phyloP scores from a whole-genome alignment of 2,888 invertebrate genomes.

The Apodemia mormo region DNA sequence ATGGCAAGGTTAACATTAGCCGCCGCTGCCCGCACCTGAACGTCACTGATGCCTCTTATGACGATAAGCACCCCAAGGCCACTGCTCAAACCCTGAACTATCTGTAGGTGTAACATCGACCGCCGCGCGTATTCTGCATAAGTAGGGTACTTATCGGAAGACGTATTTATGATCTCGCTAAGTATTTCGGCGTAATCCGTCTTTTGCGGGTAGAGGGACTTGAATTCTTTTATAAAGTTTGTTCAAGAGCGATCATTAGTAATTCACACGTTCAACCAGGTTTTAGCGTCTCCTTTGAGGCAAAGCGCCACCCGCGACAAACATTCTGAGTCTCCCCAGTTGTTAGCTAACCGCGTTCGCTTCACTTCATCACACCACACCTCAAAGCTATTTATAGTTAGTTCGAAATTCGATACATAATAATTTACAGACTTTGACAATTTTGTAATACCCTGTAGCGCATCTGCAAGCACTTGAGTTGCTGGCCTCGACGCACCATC shows the following conservation, averaged over 20 bases:
- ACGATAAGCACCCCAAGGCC: constrained; percentile 13
- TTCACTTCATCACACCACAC: too few relatives aligned
- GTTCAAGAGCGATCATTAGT: too few relatives aligned
- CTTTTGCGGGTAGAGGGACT: constrained; percentile 1
- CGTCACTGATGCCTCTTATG: constrained; percentile 20
- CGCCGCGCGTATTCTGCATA: constrained; percentile 18
- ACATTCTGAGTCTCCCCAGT: too few relatives aligned
- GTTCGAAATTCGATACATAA: too few relatives aligned
- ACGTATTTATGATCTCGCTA: neutral
- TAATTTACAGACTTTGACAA: too few relatives aligned
- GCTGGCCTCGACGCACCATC: too few relatives aligned
- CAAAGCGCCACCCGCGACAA: too few relatives aligned
- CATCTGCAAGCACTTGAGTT: too few relatives aligned
- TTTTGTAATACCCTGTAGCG: neutral
- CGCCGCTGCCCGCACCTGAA: constrained; percentile 18
- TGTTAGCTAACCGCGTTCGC: too few relatives aligned
- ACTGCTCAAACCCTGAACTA: constrained; percentile 10
- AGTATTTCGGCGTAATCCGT: neutral
- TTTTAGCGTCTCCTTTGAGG: too few relatives aligned
- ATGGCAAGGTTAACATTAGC: constrained; percentile 16
- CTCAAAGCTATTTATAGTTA: too few relatives aligned
- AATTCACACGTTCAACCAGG: too few relatives aligned
- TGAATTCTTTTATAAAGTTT: neutral
- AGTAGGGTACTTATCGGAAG: constrained; percentile 1
- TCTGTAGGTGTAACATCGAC: constrained; percentile 7